Evolutionary conservation across 2,113 vertebrate genomes (phyloP).

Genomic region (Trichomycterus rosablanca): DNA sequence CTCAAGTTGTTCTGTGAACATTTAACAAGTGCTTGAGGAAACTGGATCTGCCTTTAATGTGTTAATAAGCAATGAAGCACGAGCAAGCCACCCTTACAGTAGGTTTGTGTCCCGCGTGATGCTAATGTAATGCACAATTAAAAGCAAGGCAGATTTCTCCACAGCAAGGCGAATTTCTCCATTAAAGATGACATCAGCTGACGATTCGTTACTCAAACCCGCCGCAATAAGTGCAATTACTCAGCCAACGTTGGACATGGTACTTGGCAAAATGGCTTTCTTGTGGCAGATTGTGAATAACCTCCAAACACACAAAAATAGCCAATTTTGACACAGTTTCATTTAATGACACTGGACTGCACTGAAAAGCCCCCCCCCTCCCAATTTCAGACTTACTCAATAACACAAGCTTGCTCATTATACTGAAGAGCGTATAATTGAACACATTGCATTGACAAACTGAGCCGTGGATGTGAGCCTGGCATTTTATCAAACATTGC

Average conservation of each 20-base stretch:
- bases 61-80: constrained; percentile 24
- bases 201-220: constrained; percentile 3
- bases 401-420: constrained; percentile 17
- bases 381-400: background rate
- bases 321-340: no score
- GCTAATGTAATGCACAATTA: constrained; percentile 18
- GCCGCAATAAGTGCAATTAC: constrained; percentile 8
- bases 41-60: constrained; percentile 16
- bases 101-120: constrained; percentile 22
- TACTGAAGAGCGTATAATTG: constrained; percentile 37
- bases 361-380: background rate
- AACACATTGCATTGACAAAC: constrained; percentile 35
- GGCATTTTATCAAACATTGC: constrained; percentile 61
- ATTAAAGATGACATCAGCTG: constrained; percentile 12
- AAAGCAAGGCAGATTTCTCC: constrained; percentile 24
- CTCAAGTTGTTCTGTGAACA: no score
- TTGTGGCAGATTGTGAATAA: background rate
- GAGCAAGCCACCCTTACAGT: constrained; percentile 11
- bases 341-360: background rate
- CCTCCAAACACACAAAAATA: background rate
- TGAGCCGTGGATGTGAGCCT: constrained; percentile 31
- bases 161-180: constrained; percentile 24
- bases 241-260: constrained; percentile 15
- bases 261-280: constrained; percentile 12
- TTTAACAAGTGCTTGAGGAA: constrained; percentile 18